Base-by-base conservation (phyloP, 2,888 invertebrate species). In the Muschampia plurimacula region DNA sequence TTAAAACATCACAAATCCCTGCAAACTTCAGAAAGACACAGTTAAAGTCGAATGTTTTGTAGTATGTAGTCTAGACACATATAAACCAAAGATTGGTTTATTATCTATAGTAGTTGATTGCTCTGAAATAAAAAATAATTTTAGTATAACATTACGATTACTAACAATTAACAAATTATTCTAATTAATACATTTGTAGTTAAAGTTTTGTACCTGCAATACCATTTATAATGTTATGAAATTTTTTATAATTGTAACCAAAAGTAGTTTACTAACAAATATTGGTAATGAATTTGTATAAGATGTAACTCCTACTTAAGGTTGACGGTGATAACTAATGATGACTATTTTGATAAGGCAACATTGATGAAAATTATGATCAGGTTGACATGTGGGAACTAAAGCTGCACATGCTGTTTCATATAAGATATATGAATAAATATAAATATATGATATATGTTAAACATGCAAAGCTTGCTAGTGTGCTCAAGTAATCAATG, bases 191-290 rank as follows among this genome's bases (percentile, higher is more conserved):
- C 70, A 57, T 76, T 65, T 76, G 74, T 79, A 84, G 81, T 72
- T 77, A 77, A 82, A 77, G 77, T 82, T 81, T 82, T 84, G 88
- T 87, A 88, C 88, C 87, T 88, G 88, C 84, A 77, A 81, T 83
- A 80, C 81, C 78, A 77, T 82, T 75, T 75, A 68, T 78, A 77
- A 72, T 74, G 70, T 77, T 75, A 67, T 63, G 32, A 22, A 63
- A 62, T 12, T 62, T 71, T 72, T 62, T 67, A 59, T 67, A 72
- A 62, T 49, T 66, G 5, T 72, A 72, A 72, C 52, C 62, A n/a
- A 65, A 15, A 52, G 36, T 49, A 60, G 60, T 57, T 66, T 60
- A 71, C 64, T 66, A 39, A 66, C 39, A 52, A 63, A 15, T 64
- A 63, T 44, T 57, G 49, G 59, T 67, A 67, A 44, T 72, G 44